Evolutionary conservation across 2,888 invertebrate genomes (phyloP).

Genomic region (Entomobrya proxima): DNA sequence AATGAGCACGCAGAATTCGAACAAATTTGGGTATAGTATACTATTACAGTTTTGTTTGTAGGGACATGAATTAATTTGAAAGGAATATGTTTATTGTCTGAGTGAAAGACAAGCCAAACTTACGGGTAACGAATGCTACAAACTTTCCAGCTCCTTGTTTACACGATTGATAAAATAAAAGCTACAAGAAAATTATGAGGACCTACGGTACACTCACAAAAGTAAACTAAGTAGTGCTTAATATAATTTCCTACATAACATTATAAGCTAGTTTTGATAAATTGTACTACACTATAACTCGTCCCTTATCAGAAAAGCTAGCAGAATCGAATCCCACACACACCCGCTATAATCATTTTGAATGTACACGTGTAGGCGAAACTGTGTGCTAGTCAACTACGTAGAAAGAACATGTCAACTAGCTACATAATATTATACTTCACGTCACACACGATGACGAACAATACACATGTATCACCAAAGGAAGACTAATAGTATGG

Average conservation of each 20-base stretch:
- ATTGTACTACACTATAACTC: not conserved
- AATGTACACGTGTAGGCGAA: not conserved
- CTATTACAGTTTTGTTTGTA: no score
- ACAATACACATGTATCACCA: not conserved
- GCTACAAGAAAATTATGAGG: no score
- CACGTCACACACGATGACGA: not conserved
- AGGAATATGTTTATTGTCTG: no score
- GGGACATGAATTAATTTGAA: no score
- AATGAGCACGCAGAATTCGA: no score
- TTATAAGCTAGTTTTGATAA: not conserved
- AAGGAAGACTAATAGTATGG: not conserved
- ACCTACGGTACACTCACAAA: not conserved
- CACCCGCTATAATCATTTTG: not conserved
- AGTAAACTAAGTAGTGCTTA: not conserved
- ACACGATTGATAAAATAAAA: no score
- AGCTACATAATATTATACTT: not conserved
- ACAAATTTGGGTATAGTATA: no score
- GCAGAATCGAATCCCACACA: no score
- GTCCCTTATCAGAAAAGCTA: no score
- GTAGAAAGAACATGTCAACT: not conserved
- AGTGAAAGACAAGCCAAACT: no score
- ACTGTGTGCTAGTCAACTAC: not conserved
- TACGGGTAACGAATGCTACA: no score
- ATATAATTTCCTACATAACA: not conserved
- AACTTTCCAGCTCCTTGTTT: no score